Evolutionary conservation across 2,113 vertebrate genomes (phyloP).

Genomic region (Sinocyclocheilus anshuiensis): DNA sequence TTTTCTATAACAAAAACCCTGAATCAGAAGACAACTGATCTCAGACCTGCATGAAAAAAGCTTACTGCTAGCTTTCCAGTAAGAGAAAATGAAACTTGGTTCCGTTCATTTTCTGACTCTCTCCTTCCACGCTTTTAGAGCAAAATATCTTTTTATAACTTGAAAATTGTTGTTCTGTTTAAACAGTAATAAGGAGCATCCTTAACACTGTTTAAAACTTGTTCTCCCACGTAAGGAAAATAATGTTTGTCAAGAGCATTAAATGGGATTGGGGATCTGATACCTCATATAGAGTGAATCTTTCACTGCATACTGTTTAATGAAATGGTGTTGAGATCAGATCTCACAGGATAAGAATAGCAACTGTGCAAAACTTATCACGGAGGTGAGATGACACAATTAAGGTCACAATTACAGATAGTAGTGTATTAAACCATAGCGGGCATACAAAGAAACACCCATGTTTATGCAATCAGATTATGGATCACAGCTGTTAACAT

Average conservation of each 20-base stretch:
- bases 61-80: neutral
- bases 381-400: neutral
- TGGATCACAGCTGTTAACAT: neutral
- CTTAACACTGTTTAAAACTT: no score
- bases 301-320: slow-evolving; percentile 19
- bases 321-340: slow-evolving; percentile 24
- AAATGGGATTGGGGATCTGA: neutral
- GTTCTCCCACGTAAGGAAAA: no score
- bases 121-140: neutral
- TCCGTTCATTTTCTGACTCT: neutral
- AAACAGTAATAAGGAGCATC: no score
- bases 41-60: neutral
- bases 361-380: slow-evolving; percentile 22
- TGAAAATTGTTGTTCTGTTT: no score
- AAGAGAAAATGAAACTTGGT: neutral
- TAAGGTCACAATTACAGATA: slow-evolving; percentile 9
- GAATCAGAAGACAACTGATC: neutral
- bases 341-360: slow-evolving; percentile 44
- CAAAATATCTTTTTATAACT: neutral
- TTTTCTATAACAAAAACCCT: neutral
- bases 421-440: neutral
- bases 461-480: neutral
- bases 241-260: no score
- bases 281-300: neutral
- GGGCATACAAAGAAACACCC: neutral